Evolutionary conservation across 2,888 invertebrate species (phyloP), one percentile per base, ranked within the genome.

Genomic region (Andrena praecox): DNA sequence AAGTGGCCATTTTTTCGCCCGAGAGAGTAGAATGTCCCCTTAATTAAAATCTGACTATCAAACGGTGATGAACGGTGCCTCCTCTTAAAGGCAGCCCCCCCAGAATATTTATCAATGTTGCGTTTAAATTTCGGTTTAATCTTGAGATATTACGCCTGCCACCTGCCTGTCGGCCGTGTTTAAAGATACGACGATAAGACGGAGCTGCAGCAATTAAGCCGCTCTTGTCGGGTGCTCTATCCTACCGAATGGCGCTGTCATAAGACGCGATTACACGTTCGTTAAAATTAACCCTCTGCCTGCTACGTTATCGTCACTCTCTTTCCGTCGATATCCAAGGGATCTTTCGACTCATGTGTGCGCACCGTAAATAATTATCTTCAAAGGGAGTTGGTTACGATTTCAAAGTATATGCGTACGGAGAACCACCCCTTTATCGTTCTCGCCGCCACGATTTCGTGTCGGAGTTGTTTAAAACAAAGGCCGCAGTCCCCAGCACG

Each of bases 201-300:
- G 52, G 42, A 31, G 42, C 35, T n/a, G 52, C 27, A 59, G 63
- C 67, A 70, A 74, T 74, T 82, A 82, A 79, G 66, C 56, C 20
- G 62, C 72, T 78, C 63, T 48, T 70, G 74, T 69, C 69, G 56
- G 54, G 62, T 24, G 31, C 68, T 62, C 70, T 54, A 10, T 54
- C 52, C 73, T 35, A 54, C 29, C 33, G 66, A 70, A 72, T 73
- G 78, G 50, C n/a, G 35, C 63, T 72, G 63, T 64, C 67, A 35
- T 35, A 42, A 52, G 68, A 56, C 73, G 33, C 71, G 80, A 81
- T 81, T 78, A 78, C 68, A 50, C 62, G 64, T 73, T 68, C 48
- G 63, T 81, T 78, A 64, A 59, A 73, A 64, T 73, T 24, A 64
- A 68, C 69, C 67, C 16, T 1, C 52, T 2, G 59, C 50, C 42